These are phyloP conservation scores for Sciurus carolinensis DNA, from an alignment of 2,797 vertebrate genomes.

Conservation along the genomic window DNA sequence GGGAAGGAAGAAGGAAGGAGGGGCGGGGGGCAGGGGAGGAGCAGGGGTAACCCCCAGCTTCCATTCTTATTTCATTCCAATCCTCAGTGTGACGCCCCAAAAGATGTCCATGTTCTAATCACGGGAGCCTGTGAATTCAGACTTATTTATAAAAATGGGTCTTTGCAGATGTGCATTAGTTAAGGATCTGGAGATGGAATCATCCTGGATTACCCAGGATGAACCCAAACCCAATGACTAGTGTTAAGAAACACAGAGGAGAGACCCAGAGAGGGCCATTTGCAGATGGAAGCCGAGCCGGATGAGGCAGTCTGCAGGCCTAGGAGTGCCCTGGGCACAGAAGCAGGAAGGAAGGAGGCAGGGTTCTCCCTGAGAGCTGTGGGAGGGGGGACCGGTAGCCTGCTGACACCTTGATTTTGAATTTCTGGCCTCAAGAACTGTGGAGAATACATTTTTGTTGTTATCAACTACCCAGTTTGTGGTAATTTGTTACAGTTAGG, in stretches of 20 bases:
- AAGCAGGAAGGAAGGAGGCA: background rate
- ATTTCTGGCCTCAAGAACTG: background rate
- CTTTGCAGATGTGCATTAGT: background rate
- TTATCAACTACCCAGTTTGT: background rate
- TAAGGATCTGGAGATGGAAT: background rate
- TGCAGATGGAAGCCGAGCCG: background rate
- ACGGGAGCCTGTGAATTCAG: background rate
- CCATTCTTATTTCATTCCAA: background rate
- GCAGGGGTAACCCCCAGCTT: background rate
- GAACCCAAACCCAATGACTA: background rate
- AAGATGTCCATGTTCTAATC: background rate
- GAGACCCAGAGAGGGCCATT: fast-evolving
- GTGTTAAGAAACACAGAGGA: background rate
- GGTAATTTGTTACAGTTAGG: background rate
- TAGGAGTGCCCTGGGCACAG: background rate
- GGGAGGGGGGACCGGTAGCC: background rate
- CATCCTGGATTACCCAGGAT: background rate
- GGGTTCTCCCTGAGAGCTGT: background rate
- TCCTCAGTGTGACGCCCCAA: background rate
- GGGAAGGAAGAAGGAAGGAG: too few species aligned
- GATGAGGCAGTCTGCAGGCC: background rate
- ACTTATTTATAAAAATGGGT: background rate
- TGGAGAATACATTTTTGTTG: background rate
- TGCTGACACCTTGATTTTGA: background rate
- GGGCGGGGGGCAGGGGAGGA: too few species aligned